Evolutionary conservation across 2,888 invertebrate genomes (phyloP), one percentile per base, ranked within the genome.

Genomic region (Leptinotarsa haldemani): DNA sequence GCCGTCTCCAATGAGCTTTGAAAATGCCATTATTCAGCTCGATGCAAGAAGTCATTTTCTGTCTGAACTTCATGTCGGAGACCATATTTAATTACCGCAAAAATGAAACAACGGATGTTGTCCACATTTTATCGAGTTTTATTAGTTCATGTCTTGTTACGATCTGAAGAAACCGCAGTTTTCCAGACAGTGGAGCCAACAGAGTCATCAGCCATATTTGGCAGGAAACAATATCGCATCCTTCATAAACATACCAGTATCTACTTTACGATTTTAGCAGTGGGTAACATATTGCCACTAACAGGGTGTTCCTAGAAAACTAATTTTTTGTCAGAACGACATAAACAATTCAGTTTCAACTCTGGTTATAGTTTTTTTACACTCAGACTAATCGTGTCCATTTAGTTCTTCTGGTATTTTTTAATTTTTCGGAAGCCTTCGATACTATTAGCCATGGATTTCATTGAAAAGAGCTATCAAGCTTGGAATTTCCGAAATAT

Each of bases 221-320:
- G 75, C 80, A 80, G 79, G 79, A 80, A 80, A 80, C 78, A 80
- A 80, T 80, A 80, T 75, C 76, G 73, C 80, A 80, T 80, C 78
- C 78, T 79, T 80, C 80, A 80, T 78, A 78, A 46, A 65, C 65
- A 65, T 69, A 70, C 73, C 69, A 69, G 18, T 69, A 69, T 73
- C 64, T 65, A 53, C 69, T 69, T 46, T 40, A n/a, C 40, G 9
- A 40, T 30, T 61, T 40, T n/a, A 30, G 61, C 30, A 40, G 40
- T n/a, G 40, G 61, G n/a, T n/a, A 61, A 61, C 61, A 25, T 40
- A 61, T 25, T 61, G 16, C 25, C 30, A 61, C 30, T 20, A 61
- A 56, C 20, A 61, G 20, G 20, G 22, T 20, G 58, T 16, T 25
- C 20, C 53, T 25, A 25, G 40, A 40, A 9, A 40, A 40, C 40